Evolutionary conservation across 2,113 vertebrate genomes (phyloP), one percentile per base, ranked within the genome.

Genomic region (Stigmatopora argus): DNA sequence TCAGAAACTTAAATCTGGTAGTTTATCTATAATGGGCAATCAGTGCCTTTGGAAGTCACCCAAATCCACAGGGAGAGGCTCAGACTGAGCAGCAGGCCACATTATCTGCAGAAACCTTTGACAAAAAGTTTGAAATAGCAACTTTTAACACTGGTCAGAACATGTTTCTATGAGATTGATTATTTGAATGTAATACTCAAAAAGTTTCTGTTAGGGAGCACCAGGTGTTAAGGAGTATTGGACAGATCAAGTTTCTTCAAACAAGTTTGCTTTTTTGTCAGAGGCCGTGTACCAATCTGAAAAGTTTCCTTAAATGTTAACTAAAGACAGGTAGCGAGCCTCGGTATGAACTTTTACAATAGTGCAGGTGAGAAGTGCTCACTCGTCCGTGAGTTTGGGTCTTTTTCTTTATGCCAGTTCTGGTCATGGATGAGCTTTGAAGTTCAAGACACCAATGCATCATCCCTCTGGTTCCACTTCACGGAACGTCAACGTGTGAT

Each of bases 11-110:
- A 69, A 80, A 79, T 75, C 67, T 70, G 73, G 41, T 73, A 68
- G 49, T 82, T 79, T 83, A 84, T 82, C 86, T 82, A 72, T 84
- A 83, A 87, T 78, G 74, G 75, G 58, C 80, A 80, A 83, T 85
- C 78, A 64, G 46, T 67, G 69, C 14, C 34, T 69, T 65, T 67
- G 74, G 76, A 75, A 75, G 60, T 71, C 64, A 10, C 64, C 64
- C 75, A 73, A 72, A 75, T 65, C 67, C 46, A 51, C n/a, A 51
- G 67, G 71, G 78, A 64, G 61, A 72, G 52, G 18, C 61, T 46
- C 59, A 1, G 34, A 49, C 7, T 55, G 46, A 62, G 53, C 35
- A 45, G 4, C 12, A 46, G 74, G 51, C 65, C 55, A 58, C 38
- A 63, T 69, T 9, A 65, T 62, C 58, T 61, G 52, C 35, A 48